Conservation (phyloP, 2,797 vertebrate genomes). For the Calcarius lapponicus region DNA sequence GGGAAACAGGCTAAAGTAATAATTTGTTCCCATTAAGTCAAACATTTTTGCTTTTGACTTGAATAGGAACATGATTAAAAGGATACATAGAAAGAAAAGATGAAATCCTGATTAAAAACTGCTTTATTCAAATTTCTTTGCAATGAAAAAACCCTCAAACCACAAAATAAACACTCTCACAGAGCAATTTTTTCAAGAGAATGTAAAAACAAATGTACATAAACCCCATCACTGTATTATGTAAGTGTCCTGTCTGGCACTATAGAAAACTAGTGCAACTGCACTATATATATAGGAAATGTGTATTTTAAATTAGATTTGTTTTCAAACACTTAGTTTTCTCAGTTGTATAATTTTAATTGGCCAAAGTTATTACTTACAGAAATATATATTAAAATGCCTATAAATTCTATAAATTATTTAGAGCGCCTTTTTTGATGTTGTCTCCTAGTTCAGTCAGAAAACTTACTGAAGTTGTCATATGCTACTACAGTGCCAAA, state of each 20-base stretch:
- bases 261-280: background rate
- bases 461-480: conserved; percentile 3
- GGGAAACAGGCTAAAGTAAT: background rate
- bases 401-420: background rate
- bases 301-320: background rate
- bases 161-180: conserved; percentile 1
- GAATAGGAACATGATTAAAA: conserved; percentile 23
- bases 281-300: conserved; percentile 15
- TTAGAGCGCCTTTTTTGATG: background rate
- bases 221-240: background rate
- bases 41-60: background rate
- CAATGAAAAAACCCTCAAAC: background rate
- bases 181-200: background rate
- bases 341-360: conserved; percentile 28
- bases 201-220: background rate
- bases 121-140: conserved; percentile 35
- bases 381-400: background rate
- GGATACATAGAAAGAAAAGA: background rate
- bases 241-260: conserved; percentile 2
- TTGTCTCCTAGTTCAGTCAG: background rate
- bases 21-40: conserved; percentile 51
- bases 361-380: background rate
- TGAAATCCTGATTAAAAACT: conserved; percentile 23
- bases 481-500: background rate
- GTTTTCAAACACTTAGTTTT: conserved; percentile 30